Percentiles rank a stretch among this genome's conserved stretches.
Evolutionary conservation across 2,888 invertebrate genomes (phyloP).

Genomic region (Cloeon dipterum): DNA sequence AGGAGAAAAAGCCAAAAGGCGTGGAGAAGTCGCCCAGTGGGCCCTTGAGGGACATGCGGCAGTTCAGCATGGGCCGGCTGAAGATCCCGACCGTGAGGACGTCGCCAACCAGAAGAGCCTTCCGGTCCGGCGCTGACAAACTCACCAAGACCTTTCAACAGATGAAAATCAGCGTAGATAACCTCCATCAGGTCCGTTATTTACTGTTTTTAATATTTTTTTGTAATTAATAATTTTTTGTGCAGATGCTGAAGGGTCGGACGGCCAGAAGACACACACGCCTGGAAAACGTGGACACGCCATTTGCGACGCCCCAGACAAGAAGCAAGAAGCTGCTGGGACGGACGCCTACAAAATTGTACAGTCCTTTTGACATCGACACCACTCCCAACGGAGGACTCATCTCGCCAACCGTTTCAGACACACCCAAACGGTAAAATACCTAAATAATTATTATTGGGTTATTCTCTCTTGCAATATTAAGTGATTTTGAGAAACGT

Average conservation of each 20-base stretch:
- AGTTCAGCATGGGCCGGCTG: not conserved
- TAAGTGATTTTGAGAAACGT: no score
- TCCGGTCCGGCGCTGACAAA: slow-evolving; percentile 41
- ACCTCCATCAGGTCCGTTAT: slow-evolving; percentile 33
- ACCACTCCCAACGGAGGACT: slow-evolving; percentile 19
- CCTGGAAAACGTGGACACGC: slow-evolving; percentile 9
- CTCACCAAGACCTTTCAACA: slow-evolving; percentile 39
- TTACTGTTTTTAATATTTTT: not conserved
- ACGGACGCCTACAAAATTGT: slow-evolving; percentile 45
- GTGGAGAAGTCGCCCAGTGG: not conserved
- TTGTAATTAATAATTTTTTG: not conserved
- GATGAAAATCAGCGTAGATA: slow-evolving; percentile 38
- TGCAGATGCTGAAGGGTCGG: slow-evolving; percentile 26
- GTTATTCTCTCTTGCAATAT: no score
- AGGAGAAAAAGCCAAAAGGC: not conserved
- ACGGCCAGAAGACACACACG: slow-evolving; percentile 26
- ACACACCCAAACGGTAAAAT: no score
- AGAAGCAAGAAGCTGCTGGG: slow-evolving; percentile 19
- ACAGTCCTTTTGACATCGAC: slow-evolving; percentile 54
- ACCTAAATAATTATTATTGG: no score
- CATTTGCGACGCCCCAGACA: slow-evolving; percentile 8
- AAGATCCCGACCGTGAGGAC: not conserved
- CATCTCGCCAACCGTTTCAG: no score
- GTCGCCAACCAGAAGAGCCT: slow-evolving; percentile 24
- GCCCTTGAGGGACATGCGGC: not conserved